Conservation (phyloP, 2,888 invertebrate species). For the Lysandra coridon region DNA sequence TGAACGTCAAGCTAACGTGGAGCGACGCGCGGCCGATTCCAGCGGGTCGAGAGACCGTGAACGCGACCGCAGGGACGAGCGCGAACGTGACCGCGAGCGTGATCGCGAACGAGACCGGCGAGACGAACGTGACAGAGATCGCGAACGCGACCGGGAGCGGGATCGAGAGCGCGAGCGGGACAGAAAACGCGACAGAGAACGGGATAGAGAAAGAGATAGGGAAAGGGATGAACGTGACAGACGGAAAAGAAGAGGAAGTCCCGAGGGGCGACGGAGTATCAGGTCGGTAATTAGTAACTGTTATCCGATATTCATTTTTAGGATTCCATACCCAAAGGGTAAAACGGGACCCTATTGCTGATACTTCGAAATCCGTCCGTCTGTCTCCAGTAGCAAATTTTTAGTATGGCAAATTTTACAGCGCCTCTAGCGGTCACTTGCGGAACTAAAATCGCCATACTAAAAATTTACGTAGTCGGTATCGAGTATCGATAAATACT, state of each 20-base stretch:
- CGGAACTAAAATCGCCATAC: no score
- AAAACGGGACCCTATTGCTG: no score
- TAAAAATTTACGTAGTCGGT: no score
- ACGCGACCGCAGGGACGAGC: slow-evolving; percentile 51
- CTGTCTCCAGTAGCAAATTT: no score
- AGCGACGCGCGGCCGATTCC: slow-evolving; percentile 70
- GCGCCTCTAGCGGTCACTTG: no score
- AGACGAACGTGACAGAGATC: slow-evolving; percentile 50
- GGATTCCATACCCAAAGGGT: no score
- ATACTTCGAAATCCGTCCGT: no score
- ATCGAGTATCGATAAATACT: no score
- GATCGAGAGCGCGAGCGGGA: slow-evolving; percentile 56
- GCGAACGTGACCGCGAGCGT: slow-evolving; percentile 50
- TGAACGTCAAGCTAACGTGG: slow-evolving; percentile 92
- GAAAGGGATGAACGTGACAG: slow-evolving; percentile 63
- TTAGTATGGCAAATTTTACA: no score
- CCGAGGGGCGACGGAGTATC: slow-evolving; percentile 71
- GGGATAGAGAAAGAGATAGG: slow-evolving; percentile 55
- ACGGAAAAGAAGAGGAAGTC: slow-evolving; percentile 68
- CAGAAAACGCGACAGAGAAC: slow-evolving; percentile 52
- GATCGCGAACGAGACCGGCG: slow-evolving; percentile 59
- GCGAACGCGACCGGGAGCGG: slow-evolving; percentile 57
- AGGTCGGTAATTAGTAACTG: slow-evolving; percentile 49
- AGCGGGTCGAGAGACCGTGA: slow-evolving; percentile 67
- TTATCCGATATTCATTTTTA: background rate